phyloP scores from a whole-genome alignment of 2,113 vertebrate species.

The Larimichthys crocea region DNA sequence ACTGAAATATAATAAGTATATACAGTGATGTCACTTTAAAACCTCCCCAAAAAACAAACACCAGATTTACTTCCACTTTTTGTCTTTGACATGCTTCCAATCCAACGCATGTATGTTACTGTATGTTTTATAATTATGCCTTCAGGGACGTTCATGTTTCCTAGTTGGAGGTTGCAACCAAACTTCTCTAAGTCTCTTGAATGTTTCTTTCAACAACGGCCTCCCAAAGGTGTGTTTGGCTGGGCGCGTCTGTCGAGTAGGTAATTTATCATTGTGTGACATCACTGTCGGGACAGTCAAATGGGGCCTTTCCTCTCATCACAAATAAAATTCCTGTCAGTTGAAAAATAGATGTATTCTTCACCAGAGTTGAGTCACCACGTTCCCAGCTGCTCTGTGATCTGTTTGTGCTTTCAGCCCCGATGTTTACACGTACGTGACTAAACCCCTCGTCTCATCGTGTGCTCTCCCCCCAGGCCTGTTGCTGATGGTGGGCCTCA shows the following conservation, averaged over 20 bases:
- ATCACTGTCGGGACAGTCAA: slow-evolving; percentile 13
- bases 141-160: background rate
- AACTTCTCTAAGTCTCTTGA: background rate
- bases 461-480: slow-evolving; percentile 85
- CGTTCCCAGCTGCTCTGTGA: slow-evolving; percentile 37
- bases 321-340: slow-evolving; percentile 42
- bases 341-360: slow-evolving; percentile 33
- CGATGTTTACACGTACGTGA: slow-evolving; percentile 32
- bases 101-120: slow-evolving; percentile 1
- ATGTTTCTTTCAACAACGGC: slow-evolving; percentile 10
- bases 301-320: slow-evolving; percentile 1
- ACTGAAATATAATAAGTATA: no score
- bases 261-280: slow-evolving; percentile 40
- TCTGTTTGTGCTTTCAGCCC: slow-evolving; percentile 39
- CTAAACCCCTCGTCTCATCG: slow-evolving; percentile 24
- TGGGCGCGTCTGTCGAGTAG: background rate
- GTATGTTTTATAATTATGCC: background rate
- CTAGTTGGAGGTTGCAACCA: background rate
- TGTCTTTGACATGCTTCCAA: no score
- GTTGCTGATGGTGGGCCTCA: slow-evolving; percentile 95
- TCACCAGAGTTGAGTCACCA: slow-evolving; percentile 34
- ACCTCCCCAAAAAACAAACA: no score
- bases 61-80: no score
- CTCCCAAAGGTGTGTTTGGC: slow-evolving; percentile 20
- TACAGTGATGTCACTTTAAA: no score